These are phyloP conservation scores for Diabrotica balteata DNA, from an alignment of 2,888 invertebrate genomes.

Conservation along the genomic window DNA sequence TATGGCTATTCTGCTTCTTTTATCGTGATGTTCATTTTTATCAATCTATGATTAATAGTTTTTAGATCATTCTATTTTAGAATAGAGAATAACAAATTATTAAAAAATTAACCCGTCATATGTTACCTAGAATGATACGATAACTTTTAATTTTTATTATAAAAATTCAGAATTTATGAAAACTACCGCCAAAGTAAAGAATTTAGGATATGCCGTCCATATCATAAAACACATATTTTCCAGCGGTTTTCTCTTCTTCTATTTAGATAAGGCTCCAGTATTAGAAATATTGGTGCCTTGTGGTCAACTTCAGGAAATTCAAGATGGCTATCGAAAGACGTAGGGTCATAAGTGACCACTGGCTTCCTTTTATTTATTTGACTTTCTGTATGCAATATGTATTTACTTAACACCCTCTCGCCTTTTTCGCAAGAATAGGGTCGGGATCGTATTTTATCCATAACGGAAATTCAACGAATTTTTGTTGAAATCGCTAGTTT, in stretches of 20 bases:
- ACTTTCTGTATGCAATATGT: slow-evolving; percentile 46
- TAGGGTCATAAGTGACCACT: slow-evolving; percentile 55
- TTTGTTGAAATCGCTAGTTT: background rate
- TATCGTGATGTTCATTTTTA: too few species aligned
- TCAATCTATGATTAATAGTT: too few species aligned
- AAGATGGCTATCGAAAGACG: slow-evolving; percentile 59
- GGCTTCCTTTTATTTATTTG: slow-evolving; percentile 54
- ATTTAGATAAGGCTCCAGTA: slow-evolving; percentile 56
- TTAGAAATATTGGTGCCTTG: slow-evolving; percentile 57
- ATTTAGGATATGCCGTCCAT: slow-evolving; percentile 37
- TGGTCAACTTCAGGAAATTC: slow-evolving; percentile 60
- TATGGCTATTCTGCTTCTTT: too few species aligned
- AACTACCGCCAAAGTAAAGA: background rate
- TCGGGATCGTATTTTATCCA: slow-evolving; percentile 33
- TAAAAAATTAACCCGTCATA: too few species aligned
- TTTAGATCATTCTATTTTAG: too few species aligned
- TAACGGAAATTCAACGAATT: slow-evolving; percentile 21
- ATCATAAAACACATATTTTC: slow-evolving; percentile 54
- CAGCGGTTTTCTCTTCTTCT: slow-evolving; percentile 41
- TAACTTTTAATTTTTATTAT: too few species aligned
- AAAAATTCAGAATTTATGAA: too few species aligned
- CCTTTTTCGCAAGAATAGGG: slow-evolving; percentile 36
- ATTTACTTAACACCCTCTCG: slow-evolving; percentile 46
- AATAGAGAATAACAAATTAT: too few species aligned
- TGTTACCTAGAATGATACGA: too few species aligned